Conservation (phyloP, 2,888 invertebrate species). For the Sarcophaga rosellei region DNA sequence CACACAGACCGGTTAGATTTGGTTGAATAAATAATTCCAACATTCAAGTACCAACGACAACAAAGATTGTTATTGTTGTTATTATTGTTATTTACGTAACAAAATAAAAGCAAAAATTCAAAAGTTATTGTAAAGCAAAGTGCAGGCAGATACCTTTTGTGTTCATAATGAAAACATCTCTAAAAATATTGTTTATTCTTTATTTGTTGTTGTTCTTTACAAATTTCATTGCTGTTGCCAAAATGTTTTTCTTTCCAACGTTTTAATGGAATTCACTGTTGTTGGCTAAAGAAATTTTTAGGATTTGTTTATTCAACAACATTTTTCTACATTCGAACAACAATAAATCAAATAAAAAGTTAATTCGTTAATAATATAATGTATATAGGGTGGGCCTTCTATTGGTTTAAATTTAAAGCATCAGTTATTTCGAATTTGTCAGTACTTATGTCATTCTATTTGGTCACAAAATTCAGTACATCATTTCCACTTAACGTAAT, state of each 20-base stretch:
- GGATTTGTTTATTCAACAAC: background rate
- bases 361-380: too few species aligned
- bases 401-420: too few species aligned
- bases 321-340: too few species aligned
- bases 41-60: conserved; percentile 39
- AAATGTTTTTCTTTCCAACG: conserved; percentile 31
- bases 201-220: conserved; percentile 22
- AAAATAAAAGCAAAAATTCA: conserved; percentile 31
- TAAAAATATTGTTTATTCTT: conserved; percentile 10
- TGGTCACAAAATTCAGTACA: too few species aligned
- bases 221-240: conserved; percentile 44
- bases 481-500: too few species aligned
- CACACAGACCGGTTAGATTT: conserved; percentile 4
- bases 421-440: too few species aligned
- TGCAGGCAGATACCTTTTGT: conserved; percentile 53
- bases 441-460: too few species aligned
- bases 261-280: conserved; percentile 42
- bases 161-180: conserved; percentile 27
- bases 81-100: conserved; percentile 53
- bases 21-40: conserved; percentile 63
- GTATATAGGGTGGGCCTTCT: too few species aligned
- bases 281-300: conserved; percentile 38
- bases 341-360: too few species aligned
- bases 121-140: conserved; percentile 59
- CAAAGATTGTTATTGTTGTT: conserved; percentile 30